Evolutionary conservation across 2,888 invertebrate genomes (phyloP), one percentile per base, ranked within the genome.

Genomic region (Tortricodes alternella): DNA sequence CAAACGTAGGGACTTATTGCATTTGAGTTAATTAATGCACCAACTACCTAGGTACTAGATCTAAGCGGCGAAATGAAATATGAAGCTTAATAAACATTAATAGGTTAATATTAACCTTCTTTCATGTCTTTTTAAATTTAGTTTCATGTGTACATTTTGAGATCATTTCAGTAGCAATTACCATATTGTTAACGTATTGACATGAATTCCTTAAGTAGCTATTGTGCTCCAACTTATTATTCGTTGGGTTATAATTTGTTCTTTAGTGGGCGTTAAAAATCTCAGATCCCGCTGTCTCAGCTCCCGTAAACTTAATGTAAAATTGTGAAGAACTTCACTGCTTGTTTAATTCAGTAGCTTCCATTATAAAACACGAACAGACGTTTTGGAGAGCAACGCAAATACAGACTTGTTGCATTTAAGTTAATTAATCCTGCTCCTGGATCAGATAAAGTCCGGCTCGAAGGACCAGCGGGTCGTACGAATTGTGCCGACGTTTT

Each of bases 361-460:
- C 76, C 74, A 83, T 87, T 84, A 83, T 87, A 85, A 84, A 85
- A 85, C 78, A 81, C 78, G 78, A 77, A 83, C 82, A 79, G 82
- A 74, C 79, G 76, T 80, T 78, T 80, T 83, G 70, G 76, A 87
- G 85, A 81, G 87, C 80, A 81, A 75, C 71, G 84, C 85, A 89
- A 88, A 88, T 86, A 81, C 78, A 74, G 82, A 89, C 87, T 89
- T 89, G 89, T 89, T 89, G 89, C 89, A 85, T 89, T 89, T 85
- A 86, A 89, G 80, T 87, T 89, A 89, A 89, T 89, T 88, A 89
- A 89, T 84, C 85, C 78, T 71, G 67, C 64, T 75, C 70, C 75
- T 78, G 77, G 80, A 88, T 85, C 86, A 74, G 88, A 85, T 88
- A 83, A 78, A 80, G 77, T 80, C 80, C 74, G 72, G 70, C 71